Evolutionary conservation across 2,797 vertebrate species (phyloP).

Genomic region (Masticophis lateralis): DNA sequence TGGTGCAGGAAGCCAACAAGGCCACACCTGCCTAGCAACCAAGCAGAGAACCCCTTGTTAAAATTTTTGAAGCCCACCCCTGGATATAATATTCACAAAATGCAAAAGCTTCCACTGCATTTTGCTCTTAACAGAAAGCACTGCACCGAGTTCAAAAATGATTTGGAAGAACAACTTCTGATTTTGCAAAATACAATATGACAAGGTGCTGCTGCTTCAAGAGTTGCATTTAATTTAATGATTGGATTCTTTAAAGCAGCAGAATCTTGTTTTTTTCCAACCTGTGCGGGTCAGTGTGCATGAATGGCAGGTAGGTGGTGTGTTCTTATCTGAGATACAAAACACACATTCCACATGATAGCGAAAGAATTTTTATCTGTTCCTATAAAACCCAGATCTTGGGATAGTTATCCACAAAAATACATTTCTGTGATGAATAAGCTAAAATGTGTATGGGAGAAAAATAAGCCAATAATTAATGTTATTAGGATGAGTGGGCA

Average conservation of each 20-base stretch:
- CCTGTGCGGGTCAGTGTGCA: neutral
- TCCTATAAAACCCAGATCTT: neutral
- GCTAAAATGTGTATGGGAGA: neutral
- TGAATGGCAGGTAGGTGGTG: neutral
- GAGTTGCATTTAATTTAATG: neutral
- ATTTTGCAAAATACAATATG: neutral
- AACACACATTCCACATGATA: neutral
- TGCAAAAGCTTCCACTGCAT: neutral
- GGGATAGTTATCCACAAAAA: neutral
- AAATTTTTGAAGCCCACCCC: too few relatives aligned
- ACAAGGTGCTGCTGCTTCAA: neutral
- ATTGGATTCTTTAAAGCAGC: neutral
- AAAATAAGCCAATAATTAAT: neutral
- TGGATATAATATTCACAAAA: neutral
- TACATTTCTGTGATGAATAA: neutral
- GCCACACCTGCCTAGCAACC: too few relatives aligned
- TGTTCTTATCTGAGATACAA: neutral
- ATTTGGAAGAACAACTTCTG: neutral
- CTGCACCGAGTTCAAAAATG: neutral
- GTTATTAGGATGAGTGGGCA: neutral
- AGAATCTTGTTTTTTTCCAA: neutral
- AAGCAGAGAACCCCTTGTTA: too few relatives aligned
- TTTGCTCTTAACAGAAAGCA: neutral
- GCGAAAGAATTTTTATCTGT: neutral
- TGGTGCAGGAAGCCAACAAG: too few relatives aligned